Evolutionary conservation across 1,140 invertebrate genomes (phyloP), one percentile per base, ranked within the genome.

Genomic region (Drosophila punjabiensis): DNA sequence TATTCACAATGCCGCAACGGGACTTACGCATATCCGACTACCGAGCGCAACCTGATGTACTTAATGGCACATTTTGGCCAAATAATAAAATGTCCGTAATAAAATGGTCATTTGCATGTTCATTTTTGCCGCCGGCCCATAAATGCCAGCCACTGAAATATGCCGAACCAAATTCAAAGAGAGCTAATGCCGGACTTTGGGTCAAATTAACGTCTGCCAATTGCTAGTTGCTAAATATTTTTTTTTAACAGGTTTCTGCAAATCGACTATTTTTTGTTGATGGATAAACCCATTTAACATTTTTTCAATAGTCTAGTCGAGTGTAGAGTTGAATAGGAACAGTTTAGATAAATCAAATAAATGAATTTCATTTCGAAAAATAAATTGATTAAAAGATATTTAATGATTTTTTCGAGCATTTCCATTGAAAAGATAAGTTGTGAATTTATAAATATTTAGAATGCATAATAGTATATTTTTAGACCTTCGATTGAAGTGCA

Each of bases 41-140:
- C 8, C 64, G 30, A 75, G 20, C 20, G 28, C 43, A 18, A 70
- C 45, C 82, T 90, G 83, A 90, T 77, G 76, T 74, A 77, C 90
- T 86, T 71, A 85, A 89, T 86, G 62, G 75, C 66, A 74, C 76
- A 81, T 88, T 87, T 87, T 77, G 80, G 65, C 67, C 28, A 55
- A 87, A 83, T 81, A 87, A 87, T 68, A 89, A 81, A 81, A 90
- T 89, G 76, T 82, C 75, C 82, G 89, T 75, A 90, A 82, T 86
- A 80, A 89, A 89, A 90, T 60, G 80, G 61, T 58, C 82, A 89
- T 85, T 90, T 89, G 75, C 79, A 79, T 81, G 81, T 88, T 79
- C 79, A 82, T 82, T 82, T 81, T 52, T 30, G 55, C 37, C 14
- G 11, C n/a, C 18, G 18, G 28, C 24, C 39, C 64, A 75, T 58